phyloP scores from a whole-genome alignment of 2,113 vertebrate species.

The Burhinus bistriatus region DNA sequence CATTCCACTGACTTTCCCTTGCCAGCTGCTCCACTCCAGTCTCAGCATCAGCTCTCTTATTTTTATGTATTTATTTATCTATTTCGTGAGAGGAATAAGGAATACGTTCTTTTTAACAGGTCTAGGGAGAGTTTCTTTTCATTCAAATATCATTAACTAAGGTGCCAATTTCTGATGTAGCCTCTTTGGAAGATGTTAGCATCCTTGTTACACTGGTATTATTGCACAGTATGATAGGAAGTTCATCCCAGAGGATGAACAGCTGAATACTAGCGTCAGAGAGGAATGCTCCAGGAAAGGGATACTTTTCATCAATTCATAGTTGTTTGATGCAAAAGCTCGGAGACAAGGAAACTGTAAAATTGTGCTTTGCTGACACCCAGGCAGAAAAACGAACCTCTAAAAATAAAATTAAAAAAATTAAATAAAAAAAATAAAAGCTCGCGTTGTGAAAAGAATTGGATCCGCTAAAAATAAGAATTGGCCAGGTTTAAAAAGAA shows the following conservation, averaged over 20 bases:
- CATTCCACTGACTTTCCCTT: not conserved
- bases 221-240: not conserved
- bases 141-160: not conserved
- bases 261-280: not conserved
- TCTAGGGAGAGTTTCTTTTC: not conserved
- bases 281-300: not conserved
- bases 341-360: not conserved
- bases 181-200: not conserved
- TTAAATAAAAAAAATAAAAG: not conserved
- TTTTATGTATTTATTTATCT: not conserved
- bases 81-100: not conserved
- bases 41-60: not conserved
- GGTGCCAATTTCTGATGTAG: not conserved
- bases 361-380: not conserved
- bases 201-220: not conserved
- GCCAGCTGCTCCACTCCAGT: not conserved
- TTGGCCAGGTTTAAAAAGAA: not conserved
- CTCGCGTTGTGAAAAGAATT: not conserved
- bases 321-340: not conserved
- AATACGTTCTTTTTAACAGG: not conserved
- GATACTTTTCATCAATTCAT: not conserved
- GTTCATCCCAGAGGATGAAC: not conserved
- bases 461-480: not conserved
- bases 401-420: not conserved
- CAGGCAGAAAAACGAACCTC: not conserved